Conservation (phyloP, 2,797 vertebrate species). For the Melanogrammus aeglefinus region DNA sequence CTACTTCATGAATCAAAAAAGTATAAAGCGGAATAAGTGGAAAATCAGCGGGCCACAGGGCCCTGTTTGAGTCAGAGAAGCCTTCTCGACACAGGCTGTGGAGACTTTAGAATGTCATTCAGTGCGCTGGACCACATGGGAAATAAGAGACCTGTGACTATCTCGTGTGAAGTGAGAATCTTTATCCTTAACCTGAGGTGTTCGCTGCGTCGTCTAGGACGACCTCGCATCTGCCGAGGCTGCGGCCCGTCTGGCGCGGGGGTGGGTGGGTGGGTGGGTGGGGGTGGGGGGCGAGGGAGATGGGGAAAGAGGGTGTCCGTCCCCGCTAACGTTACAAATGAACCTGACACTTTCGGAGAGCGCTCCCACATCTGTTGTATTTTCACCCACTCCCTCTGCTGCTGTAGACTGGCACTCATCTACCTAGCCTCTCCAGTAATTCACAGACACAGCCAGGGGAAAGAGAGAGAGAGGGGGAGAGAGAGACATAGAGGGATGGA, state of each 20-base stretch:
- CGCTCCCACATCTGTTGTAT: slow-evolving; percentile 74
- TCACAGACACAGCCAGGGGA: not conserved
- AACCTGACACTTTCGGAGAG: slow-evolving; percentile 70
- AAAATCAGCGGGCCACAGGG: not conserved
- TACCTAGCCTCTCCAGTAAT: slow-evolving; percentile 30
- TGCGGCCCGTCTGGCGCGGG: slow-evolving; percentile 62
- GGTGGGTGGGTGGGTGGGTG: no score
- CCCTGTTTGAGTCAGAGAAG: slow-evolving; percentile 19
- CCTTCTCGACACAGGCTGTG: slow-evolving; percentile 19
- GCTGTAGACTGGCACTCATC: slow-evolving; percentile 68
- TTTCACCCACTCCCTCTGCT: slow-evolving; percentile 66
- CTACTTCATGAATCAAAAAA: not conserved
- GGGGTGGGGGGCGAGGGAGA: no score
- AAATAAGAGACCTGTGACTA: slow-evolving; percentile 62
- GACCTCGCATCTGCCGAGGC: slow-evolving; percentile 74
- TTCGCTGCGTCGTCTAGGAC: slow-evolving; percentile 60
- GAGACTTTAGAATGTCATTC: slow-evolving; percentile 47
- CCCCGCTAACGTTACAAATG: slow-evolving; percentile 76
- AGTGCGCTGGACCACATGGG: slow-evolving; percentile 54
- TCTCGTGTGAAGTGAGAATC: slow-evolving; percentile 57
- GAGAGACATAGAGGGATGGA: no score
- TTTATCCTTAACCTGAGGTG: slow-evolving; percentile 69
- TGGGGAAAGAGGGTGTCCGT: slow-evolving; percentile 54
- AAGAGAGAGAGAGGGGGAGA: no score
- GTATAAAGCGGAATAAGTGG: not conserved